These are phyloP conservation scores for Brachionus rotundiformis DNA, from an alignment of 1,140 invertebrate genomes.

Conservation along the genomic window DNA sequence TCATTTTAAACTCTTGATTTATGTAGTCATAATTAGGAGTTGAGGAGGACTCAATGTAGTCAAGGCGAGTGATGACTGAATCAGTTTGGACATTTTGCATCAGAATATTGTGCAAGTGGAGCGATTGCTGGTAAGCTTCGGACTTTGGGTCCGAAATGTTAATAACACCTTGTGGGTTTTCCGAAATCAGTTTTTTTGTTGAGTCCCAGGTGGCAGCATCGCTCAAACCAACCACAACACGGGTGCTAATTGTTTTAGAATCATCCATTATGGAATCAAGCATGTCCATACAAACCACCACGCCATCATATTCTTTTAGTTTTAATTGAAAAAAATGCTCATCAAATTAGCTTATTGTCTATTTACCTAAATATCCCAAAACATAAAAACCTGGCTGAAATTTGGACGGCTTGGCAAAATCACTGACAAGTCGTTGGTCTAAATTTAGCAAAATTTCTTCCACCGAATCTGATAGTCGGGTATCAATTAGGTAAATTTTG, in stretches of 20 bases:
- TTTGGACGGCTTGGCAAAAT: background rate
- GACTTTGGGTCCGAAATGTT: constrained; percentile 35
- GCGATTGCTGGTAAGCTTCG: background rate
- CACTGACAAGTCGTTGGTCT: constrained; percentile 20
- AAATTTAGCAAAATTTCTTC: background rate
- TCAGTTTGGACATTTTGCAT: constrained; percentile 43
- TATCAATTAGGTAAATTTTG: constrained; percentile 43
- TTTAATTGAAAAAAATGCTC: background rate
- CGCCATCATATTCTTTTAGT: constrained; percentile 31
- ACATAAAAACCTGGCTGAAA: background rate
- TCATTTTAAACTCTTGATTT: constrained; percentile 26
- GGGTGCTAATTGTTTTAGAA: background rate
- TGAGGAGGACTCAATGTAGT: constrained; percentile 6
- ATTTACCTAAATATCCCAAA: background rate
- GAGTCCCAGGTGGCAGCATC: background rate
- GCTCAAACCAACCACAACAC: background rate
- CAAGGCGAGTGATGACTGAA: background rate
- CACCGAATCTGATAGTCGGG: background rate
- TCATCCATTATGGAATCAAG: constrained; percentile 20
- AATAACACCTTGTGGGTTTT: constrained; percentile 24
- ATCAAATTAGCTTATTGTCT: background rate
- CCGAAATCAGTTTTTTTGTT: background rate
- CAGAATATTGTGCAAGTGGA: background rate
- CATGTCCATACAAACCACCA: background rate
- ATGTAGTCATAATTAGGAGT: constrained; percentile 30